Percentiles rank a stretch among this genome's conserved stretches.
These are phyloP conservation scores for Catajapyx aquilonaris DNA, from an alignment of 1,140 invertebrate genomes.

Conservation along the genomic window DNA sequence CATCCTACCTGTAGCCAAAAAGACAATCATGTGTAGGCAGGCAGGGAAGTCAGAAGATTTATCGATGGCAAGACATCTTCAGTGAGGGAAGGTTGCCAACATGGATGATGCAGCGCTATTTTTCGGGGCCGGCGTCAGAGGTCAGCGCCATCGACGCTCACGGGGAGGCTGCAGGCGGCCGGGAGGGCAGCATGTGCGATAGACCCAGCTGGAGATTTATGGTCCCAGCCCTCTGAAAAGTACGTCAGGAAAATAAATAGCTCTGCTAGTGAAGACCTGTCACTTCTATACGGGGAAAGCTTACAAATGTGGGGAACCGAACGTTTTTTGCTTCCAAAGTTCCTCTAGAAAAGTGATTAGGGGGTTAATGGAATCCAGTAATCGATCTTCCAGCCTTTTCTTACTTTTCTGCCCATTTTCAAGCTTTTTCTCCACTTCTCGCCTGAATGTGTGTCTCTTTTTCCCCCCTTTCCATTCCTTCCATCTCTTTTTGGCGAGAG, in stretches of 20 bases:
- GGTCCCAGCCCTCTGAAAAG: conserved; percentile 6
- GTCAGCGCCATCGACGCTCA: neutral
- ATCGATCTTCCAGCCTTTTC: conserved; percentile 5
- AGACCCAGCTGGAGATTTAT: conserved; percentile 6
- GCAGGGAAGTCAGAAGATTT: no score
- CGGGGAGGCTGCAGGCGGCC: neutral
- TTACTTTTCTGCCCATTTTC: conserved; percentile 4
- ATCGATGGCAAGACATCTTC: neutral
- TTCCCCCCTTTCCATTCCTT: neutral
- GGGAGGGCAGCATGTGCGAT: conserved; percentile 3
- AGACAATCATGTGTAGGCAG: no score
- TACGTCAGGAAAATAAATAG: conserved; percentile 8
- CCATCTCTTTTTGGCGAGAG: no score
- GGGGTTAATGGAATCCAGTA: conserved; percentile 4
- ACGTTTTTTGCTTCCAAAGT: conserved; percentile 2
- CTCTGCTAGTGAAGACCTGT: conserved; percentile 5
- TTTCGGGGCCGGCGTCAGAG: neutral
- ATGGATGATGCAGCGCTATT: conserved; percentile 1
- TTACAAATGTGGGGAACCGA: conserved; percentile 6
- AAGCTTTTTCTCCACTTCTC: neutral
- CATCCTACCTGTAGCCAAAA: no score
- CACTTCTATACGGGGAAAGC: conserved; percentile 5
- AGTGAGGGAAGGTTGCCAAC: neutral
- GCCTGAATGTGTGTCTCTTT: neutral
- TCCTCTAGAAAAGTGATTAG: conserved; percentile 4